phyloP scores from a whole-genome alignment of 2,797 vertebrate genomes.

The Myripristis murdjan region DNA sequence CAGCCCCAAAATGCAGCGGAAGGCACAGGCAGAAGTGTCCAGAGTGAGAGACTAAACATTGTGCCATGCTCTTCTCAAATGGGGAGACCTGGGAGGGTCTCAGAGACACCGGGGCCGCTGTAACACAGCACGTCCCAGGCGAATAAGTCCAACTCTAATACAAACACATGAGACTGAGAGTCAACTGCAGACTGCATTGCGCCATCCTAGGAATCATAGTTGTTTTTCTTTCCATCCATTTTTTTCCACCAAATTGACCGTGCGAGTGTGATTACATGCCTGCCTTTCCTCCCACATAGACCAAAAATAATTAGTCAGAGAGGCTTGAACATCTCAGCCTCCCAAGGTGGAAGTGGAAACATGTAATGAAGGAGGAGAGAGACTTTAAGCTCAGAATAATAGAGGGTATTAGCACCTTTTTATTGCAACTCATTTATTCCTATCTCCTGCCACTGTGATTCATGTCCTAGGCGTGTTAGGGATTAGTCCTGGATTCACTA shows the following conservation, averaged over 20 bases:
- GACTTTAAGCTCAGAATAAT: conserved; percentile 71
- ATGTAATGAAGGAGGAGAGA: conserved; percentile 51
- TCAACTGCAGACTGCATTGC: conserved; percentile 39
- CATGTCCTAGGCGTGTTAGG: conserved; percentile 72
- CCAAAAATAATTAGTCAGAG: conserved; percentile 60
- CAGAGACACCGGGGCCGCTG: conserved; percentile 6
- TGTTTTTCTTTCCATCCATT: background rate
- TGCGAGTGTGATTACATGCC: conserved; percentile 5
- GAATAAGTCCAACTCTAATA: conserved; percentile 25
- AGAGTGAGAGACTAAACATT: background rate
- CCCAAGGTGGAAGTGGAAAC: conserved; percentile 55
- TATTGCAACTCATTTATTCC: conserved; percentile 79
- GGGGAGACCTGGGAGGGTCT: conserved; percentile 18
- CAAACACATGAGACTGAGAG: conserved; percentile 41
- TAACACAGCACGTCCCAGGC: conserved; percentile 7
- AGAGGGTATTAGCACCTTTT: conserved; percentile 77
- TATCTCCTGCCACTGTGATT: conserved; percentile 69
- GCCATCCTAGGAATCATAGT: conserved; percentile 5
- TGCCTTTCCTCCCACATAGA: conserved; percentile 33
- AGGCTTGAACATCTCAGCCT: conserved; percentile 39
- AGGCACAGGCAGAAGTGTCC: conserved; percentile 17
- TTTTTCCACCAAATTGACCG: conserved; percentile 14
- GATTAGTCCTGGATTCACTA: conserved; percentile 77
- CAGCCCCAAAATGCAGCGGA: conserved; percentile 34
- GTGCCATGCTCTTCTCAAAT: conserved; percentile 21